These are phyloP conservation scores for Orthosia gracilis DNA, from an alignment of 2,888 invertebrate species.

Conservation along the genomic window DNA sequence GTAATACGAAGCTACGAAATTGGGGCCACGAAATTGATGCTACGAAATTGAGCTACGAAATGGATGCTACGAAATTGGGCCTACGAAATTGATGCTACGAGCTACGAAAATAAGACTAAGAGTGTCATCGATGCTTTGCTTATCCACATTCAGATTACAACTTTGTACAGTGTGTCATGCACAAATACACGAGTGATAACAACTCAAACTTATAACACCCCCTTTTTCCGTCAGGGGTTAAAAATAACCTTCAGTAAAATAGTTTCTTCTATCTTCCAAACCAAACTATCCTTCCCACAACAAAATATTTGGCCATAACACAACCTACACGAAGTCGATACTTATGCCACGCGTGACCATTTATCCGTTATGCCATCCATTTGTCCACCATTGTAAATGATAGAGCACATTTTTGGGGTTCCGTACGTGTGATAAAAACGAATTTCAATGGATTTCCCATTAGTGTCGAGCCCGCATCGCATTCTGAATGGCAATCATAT, in stretches of 20 bases:
- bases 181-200: too few species aligned
- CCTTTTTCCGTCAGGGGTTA: too few species aligned
- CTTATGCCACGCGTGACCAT: conserved; percentile 55
- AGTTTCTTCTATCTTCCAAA: neutral
- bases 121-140: neutral
- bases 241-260: too few species aligned
- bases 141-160: too few species aligned
- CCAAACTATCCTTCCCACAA: conserved; percentile 22
- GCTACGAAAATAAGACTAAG: neutral
- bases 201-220: too few species aligned
- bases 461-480: conserved; percentile 53
- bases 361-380: conserved; percentile 64
- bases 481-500: conserved; percentile 38
- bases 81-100: neutral
- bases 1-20: too few species aligned
- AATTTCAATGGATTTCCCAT: conserved; percentile 60
- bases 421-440: conserved; percentile 62
- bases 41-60: neutral
- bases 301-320: conserved; percentile 43
- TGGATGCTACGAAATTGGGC: neutral
- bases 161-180: too few species aligned
- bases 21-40: neutral
- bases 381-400: conserved; percentile 68
- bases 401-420: conserved; percentile 57
- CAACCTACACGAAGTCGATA: conserved; percentile 45